These are phyloP conservation scores for Lydus trimaculatus DNA, from an alignment of 2,888 invertebrate species.

Conservation along the genomic window DNA sequence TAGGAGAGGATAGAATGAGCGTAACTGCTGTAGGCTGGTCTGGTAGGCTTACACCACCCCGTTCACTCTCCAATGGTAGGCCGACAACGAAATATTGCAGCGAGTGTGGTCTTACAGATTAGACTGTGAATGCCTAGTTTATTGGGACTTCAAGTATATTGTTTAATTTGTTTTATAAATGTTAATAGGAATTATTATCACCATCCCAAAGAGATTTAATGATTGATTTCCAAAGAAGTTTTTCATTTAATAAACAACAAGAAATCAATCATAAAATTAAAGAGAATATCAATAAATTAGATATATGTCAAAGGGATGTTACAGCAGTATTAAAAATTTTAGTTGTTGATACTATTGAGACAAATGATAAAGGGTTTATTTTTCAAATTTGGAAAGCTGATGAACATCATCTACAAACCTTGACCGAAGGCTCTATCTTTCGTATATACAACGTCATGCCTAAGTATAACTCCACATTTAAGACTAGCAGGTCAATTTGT, in stretches of 20 bases:
- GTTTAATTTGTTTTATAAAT: background rate
- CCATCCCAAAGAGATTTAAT: constrained; percentile 59
- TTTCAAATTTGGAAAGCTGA: constrained; percentile 77
- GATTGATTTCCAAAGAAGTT: constrained; percentile 56
- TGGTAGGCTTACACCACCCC: no score
- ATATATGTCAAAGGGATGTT: constrained; percentile 52
- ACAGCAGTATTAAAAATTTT: constrained; percentile 60
- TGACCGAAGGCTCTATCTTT: constrained; percentile 70
- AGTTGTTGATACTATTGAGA: constrained; percentile 56
- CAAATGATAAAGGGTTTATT: constrained; percentile 55
- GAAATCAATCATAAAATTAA: constrained; percentile 42
- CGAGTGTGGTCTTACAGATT: no score
- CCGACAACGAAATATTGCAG: no score
- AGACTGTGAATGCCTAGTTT: no score
- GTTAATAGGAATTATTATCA: constrained; percentile 61
- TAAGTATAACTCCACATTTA: constrained; percentile 43
- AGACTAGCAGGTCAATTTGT: background rate
- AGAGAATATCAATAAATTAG: constrained; percentile 38
- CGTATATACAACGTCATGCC: constrained; percentile 68
- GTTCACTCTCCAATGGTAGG: no score
- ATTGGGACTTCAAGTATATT: no score
- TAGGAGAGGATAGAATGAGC: no score
- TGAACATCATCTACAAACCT: constrained; percentile 65
- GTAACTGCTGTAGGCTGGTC: no score
- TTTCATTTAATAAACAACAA: constrained; percentile 51